Base-by-base conservation (phyloP, 2,888 invertebrate species). In the Tanytarsus gracilentus region DNA sequence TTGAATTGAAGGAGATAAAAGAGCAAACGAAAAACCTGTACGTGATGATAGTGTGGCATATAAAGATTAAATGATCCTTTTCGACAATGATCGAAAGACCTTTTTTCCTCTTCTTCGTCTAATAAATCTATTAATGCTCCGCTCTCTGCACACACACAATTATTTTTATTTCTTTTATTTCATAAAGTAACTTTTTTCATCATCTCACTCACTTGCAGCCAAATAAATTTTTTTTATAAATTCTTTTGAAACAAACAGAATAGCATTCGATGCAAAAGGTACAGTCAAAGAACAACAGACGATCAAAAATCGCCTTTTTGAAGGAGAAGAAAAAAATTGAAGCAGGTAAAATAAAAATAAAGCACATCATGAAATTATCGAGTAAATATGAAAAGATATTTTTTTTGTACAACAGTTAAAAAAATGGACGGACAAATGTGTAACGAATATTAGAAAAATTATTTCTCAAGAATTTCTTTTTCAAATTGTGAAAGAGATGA, bases 111-210 rank as follows among this genome's bases (percentile, higher is more conserved):
- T 9, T 29, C 9, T 9, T 39, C 39, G 26, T 36, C 26, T 39
- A 55, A 55, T 55, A 55, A 55, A 55, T 55, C 55, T 40, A 55
- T 55, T 55, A 55, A 51, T 33, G 18, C 25, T 55, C 40, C 25
- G 26, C 26, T 55, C 26, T 44, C 21, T 18, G 44, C 44, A 18
- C 18, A 44, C 44, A 44, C 44, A 44, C 21, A 44, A 16, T 18
- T 18, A 18, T 44, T 18, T 44, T 18, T 44, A 21, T 11, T 44
- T 44, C 44, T 44, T 44, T 44, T 44, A 44, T 44, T 23, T 40
- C 55, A 18, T 55, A 55, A 55, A 55, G 27, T 40, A 27, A 55
- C 14, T 14, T 14, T 16, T 36, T 36, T 4, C 36, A 14, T 36
- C n/a, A 14, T 14, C 16, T 16, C n/a, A 36, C 36, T 36, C 16